Evolutionary conservation across 2,888 invertebrate species (phyloP).

Genomic region (Ennomos erosarius): DNA sequence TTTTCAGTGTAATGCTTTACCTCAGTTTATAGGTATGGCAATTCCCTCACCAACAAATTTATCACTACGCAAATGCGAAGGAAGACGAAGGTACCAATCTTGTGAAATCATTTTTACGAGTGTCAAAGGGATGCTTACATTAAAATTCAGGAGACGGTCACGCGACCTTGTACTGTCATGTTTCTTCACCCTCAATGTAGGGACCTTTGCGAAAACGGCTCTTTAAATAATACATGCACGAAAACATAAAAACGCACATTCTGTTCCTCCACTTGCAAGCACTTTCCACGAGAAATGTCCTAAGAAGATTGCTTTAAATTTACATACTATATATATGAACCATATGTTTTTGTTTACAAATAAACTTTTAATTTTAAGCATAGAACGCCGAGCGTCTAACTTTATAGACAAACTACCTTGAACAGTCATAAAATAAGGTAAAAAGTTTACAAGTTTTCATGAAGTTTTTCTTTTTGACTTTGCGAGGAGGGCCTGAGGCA

Average conservation of each 20-base stretch:
- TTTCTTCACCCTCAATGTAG: conserved; percentile 54
- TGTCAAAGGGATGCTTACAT: conserved; percentile 76
- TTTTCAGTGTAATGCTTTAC: no score
- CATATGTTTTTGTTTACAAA: conserved; percentile 5
- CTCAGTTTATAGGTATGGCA: not conserved
- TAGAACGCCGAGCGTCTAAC: conserved; percentile 12
- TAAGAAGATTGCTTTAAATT: conserved; percentile 38
- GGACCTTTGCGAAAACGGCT: conserved; percentile 52
- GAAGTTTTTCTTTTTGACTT: conserved; percentile 34
- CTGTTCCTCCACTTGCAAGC: conserved; percentile 32
- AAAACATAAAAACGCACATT: conserved; percentile 43
- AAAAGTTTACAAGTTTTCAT: conserved; percentile 32
- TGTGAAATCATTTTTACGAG: conserved; percentile 76
- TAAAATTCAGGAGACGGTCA: conserved; percentile 78
- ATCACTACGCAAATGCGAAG: conserved; percentile 17
- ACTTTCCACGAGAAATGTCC: conserved; percentile 33
- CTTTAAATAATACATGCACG: conserved; percentile 47
- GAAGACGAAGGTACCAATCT: conserved; percentile 51
- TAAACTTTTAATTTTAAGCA: conserved; percentile 35
- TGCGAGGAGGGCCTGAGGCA: conserved; percentile 11
- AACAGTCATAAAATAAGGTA: conserved; percentile 37
- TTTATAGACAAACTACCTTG: conserved; percentile 34
- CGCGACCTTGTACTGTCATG: conserved; percentile 69
- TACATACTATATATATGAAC: conserved; percentile 28
- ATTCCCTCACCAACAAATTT: conserved; percentile 9